Evolutionary conservation across 2,888 invertebrate species (phyloP).

Genomic region (Brenthis daphne): DNA sequence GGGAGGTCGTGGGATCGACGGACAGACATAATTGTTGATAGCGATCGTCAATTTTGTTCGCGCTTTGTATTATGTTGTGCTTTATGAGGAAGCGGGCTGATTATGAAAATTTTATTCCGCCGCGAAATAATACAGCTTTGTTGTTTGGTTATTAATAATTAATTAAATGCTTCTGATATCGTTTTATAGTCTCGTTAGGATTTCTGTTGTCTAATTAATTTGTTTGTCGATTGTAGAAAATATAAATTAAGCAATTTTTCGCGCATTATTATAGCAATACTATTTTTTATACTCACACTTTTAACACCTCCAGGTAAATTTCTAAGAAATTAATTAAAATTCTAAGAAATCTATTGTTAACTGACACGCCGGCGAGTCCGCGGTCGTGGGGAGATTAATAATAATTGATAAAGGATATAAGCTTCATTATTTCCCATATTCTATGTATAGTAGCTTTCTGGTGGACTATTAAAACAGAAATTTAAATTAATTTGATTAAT

Average conservation of each 20-base stretch:
- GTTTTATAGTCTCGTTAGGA: slow-evolving; percentile 20
- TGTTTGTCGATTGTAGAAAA: slow-evolving; percentile 6
- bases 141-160: slow-evolving; percentile 31
- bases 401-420: too few relatives aligned
- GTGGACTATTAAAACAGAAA: too few relatives aligned
- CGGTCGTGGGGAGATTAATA: too few relatives aligned
- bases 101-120: slow-evolving; percentile 34
- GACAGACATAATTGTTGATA: slow-evolving; percentile 55
- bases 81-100: slow-evolving; percentile 52
- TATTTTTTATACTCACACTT: background rate
- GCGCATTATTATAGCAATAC: background rate
- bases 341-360: too few relatives aligned
- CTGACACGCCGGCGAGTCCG: too few relatives aligned
- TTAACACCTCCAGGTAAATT: too few relatives aligned
- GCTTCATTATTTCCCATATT: too few relatives aligned
- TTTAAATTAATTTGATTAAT: too few relatives aligned
- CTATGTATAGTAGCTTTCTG: too few relatives aligned
- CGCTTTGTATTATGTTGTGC: slow-evolving; percentile 55
- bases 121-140: slow-evolving; percentile 29
- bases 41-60: slow-evolving; percentile 69
- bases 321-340: too few relatives aligned
- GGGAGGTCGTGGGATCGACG: slow-evolving; percentile 73
- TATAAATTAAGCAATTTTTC: background rate
- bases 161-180: slow-evolving; percentile 24
- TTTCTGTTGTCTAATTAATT: slow-evolving; percentile 25